Evolutionary conservation across 2,113 vertebrate genomes (phyloP).

Genomic region (Odocoileus virginianus): DNA sequence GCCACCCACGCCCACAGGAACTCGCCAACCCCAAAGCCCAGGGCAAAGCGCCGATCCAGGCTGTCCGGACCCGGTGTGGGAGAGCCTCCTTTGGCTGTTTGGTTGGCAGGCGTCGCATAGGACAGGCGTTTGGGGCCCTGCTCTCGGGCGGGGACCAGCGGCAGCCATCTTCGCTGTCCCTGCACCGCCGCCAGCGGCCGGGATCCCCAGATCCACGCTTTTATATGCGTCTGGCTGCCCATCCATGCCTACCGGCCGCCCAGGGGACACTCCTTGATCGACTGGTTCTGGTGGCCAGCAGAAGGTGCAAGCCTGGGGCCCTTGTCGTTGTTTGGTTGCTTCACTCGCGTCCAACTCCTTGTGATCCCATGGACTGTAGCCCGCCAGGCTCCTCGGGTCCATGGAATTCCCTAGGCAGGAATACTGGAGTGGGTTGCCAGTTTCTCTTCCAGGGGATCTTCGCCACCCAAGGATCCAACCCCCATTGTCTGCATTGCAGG

Average conservation of each 20-base stretch:
- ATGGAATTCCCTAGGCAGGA: background rate
- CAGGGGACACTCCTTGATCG: background rate
- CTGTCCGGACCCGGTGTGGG: background rate
- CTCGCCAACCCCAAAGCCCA: background rate
- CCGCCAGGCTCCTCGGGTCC: background rate
- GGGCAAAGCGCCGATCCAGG: rapidly evolving
- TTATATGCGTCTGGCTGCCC: background rate
- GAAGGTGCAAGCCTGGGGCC: background rate
- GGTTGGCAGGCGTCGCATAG: background rate
- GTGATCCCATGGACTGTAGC: background rate
- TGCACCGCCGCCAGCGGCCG: no score
- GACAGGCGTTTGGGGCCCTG: background rate
- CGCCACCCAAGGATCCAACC: background rate
- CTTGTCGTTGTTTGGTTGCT: background rate
- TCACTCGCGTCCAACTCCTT: background rate
- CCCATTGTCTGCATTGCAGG: background rate
- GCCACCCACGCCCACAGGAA: background rate
- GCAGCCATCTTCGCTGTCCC: rapidly evolving
- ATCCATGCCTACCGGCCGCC: background rate
- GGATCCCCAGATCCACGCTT: background rate
- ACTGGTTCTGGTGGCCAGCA: no score
- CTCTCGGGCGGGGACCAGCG: rapidly evolving
- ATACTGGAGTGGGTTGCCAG: background rate
- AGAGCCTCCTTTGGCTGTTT: background rate
- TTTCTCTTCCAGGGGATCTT: background rate